Base-by-base conservation (phyloP, 2,888 invertebrate genomes). In the Onthophagus sagittarius region DNA sequence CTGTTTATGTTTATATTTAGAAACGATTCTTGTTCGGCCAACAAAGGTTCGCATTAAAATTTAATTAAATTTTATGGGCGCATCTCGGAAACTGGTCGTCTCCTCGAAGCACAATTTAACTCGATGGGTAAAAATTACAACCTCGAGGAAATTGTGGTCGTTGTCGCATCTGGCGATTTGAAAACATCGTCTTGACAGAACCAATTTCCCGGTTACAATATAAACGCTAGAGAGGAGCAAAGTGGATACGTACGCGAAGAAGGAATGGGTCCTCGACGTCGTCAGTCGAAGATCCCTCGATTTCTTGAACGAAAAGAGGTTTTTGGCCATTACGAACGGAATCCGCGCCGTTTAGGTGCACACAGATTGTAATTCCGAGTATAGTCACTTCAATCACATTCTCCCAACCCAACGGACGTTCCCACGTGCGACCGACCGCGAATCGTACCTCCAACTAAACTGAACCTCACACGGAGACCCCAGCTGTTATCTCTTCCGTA, bases 241-340 rank as follows among this genome's bases (percentile, higher is more conserved):
- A 67, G 32, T 67, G 23, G 11, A 23, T 67, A 67, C 67, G 67
- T 67, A 67, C 67, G 23, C 67, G 4, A n/a, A 67, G 67, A 67
- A 67, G 7, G 67, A 67, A 23, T 32, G 5, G 13, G 67, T 7
- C 31, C 67, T 67, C 31, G 67, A 67, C 7, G 39, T 53, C 39
- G 39, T 11, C 67, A 67, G 23, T n/a, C 67, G 31, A 23, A 23
- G 67, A 67, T 23, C 23, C 6, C 15, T 15, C 13, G 31, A 32
- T 13, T 23, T 67, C n/a, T 67, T 67, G 67, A 67, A 67, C 15
- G 31, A n/a, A 32, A 67, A 67, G 31, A 67, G 23, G 67, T 15
- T 67, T 23, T 67, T 32, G 67, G 31, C 31, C 67, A 67, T 32
- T 11, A 23, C 23, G 13, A 67, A 67, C 9, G 32, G 23, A 67